Evolutionary conservation across 2,888 invertebrate species (phyloP).

Genomic region (Strigamia crassipes): DNA sequence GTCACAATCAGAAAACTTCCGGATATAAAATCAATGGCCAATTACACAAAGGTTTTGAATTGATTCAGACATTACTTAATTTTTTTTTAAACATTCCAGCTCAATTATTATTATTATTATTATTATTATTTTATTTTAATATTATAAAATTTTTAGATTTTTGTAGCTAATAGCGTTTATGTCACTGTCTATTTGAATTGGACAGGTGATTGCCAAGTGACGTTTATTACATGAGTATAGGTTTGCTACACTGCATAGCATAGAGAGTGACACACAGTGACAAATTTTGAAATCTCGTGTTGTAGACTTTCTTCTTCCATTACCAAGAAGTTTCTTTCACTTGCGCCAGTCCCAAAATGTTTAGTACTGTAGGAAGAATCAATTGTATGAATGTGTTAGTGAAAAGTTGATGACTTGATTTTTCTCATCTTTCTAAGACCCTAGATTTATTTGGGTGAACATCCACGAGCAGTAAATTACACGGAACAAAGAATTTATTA

Average conservation of each 20-base stretch:
- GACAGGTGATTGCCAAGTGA: background rate
- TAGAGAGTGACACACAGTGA: background rate
- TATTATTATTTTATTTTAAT: too few relatives aligned
- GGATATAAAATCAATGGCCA: constrained; percentile 29
- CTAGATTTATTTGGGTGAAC: constrained; percentile 19
- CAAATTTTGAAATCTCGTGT: too few relatives aligned
- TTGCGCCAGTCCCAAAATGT: too few relatives aligned
- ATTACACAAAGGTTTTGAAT: background rate
- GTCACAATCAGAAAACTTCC: constrained; percentile 23
- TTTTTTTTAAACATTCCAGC: too few relatives aligned
- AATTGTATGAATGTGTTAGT: background rate
- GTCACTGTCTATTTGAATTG: background rate
- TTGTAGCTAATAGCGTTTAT: too few relatives aligned
- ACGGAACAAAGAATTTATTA: constrained; percentile 34
- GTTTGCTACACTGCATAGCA: background rate
- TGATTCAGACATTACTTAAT: too few relatives aligned
- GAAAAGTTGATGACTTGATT: constrained; percentile 19
- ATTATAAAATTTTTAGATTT: too few relatives aligned
- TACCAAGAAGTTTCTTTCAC: too few relatives aligned
- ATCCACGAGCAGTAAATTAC: constrained; percentile 31
- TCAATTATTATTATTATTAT: too few relatives aligned
- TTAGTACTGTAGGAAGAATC: background rate
- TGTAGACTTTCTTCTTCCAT: too few relatives aligned
- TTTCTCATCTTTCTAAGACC: constrained; percentile 6
- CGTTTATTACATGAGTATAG: too few relatives aligned